Evolutionary conservation across 2,888 invertebrate species (phyloP).

Genomic region (Callinectes sapidus): DNA sequence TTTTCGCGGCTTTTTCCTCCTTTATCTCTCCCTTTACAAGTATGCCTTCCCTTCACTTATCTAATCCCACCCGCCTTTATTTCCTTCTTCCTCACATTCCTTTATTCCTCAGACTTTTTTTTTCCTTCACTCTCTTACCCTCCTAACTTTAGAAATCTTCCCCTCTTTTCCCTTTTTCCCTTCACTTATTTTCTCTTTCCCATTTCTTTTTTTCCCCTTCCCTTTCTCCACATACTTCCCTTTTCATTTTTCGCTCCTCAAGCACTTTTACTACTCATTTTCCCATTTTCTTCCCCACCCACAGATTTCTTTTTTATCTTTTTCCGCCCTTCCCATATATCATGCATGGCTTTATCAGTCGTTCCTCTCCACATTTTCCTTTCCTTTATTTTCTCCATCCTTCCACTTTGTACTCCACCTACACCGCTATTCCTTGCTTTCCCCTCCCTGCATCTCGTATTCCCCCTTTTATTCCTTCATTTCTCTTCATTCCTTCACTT

Average conservation of each 20-base stretch:
- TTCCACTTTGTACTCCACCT: background rate
- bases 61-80: background rate
- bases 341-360: too few species aligned
- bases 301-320: background rate
- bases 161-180: background rate
- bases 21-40: background rate
- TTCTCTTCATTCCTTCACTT: constrained; percentile 6
- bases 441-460: background rate
- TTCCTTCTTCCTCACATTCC: too few species aligned
- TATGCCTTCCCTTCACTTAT: background rate
- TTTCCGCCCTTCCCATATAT: background rate
- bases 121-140: background rate
- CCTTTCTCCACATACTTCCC: background rate
- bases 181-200: background rate
- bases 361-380: background rate
- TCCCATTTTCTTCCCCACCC: background rate
- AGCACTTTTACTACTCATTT: background rate
- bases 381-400: background rate
- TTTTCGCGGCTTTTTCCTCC: background rate
- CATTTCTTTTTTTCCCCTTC: background rate
- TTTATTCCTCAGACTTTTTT: too few species aligned
- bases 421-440: background rate
- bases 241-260: background rate
- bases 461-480: background rate
- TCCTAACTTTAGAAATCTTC: background rate